phyloP scores from a whole-genome alignment of 2,888 invertebrate genomes.

The Drosophila phalerata region DNA sequence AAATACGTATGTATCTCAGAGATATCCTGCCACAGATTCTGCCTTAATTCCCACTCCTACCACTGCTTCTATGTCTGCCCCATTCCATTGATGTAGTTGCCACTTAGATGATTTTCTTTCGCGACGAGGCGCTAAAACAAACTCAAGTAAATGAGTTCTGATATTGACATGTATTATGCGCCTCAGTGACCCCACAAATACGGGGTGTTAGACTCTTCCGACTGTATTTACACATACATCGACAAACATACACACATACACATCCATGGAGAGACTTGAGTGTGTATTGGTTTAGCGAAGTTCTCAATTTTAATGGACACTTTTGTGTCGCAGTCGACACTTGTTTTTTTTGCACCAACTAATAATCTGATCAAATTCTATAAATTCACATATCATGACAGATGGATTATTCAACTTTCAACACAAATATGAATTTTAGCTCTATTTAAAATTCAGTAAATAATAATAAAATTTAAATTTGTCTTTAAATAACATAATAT shows the following conservation, averaged over 20 bases:
- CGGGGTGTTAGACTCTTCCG: constrained; percentile 32
- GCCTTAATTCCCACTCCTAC: not conserved
- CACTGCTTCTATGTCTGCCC: too few species aligned
- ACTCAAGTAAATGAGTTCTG: constrained; percentile 76
- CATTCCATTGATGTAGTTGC: constrained; percentile 46
- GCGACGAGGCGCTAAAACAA: constrained; percentile 57
- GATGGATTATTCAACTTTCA: not conserved
- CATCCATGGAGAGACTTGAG: constrained; percentile 15
- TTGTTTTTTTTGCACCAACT: constrained; percentile 43
- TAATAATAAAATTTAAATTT: too few species aligned
- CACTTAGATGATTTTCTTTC: constrained; percentile 55
- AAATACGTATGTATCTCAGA: constrained; percentile 21
- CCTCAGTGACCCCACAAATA: constrained; percentile 65
- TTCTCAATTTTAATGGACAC: constrained; percentile 55
- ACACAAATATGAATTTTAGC: too few species aligned
- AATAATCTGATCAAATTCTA: constrained; percentile 37
- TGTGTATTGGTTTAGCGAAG: constrained; percentile 42
- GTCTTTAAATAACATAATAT: too few species aligned
- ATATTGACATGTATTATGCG: constrained; percentile 76
- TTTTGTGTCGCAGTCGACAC: constrained; percentile 28
- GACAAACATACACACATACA: not conserved
- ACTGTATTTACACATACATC: not conserved
- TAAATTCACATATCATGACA: not conserved
- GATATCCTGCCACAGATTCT: not conserved
- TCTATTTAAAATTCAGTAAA: too few species aligned